These are phyloP conservation scores for Mythimna pallens DNA, from an alignment of 2,888 invertebrate species.

Conservation along the genomic window DNA sequence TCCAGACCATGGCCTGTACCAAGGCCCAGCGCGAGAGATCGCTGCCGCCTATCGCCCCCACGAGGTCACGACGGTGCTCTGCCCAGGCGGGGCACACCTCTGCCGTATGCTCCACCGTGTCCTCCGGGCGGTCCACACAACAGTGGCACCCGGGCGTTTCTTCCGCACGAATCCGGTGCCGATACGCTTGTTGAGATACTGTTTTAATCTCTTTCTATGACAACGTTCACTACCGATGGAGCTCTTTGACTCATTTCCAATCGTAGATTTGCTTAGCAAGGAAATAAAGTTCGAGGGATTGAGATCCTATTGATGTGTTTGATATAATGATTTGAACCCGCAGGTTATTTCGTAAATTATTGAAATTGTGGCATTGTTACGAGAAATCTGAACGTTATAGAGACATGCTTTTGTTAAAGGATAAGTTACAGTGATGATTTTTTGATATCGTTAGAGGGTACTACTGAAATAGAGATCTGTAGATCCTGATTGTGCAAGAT, in stretches of 20 bases:
- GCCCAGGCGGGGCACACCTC: too few species aligned
- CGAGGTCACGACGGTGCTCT: too few species aligned
- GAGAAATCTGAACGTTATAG: not conserved
- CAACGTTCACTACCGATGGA: constrained; percentile 33
- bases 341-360: constrained; percentile 28
- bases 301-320: constrained; percentile 28
- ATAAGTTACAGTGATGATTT: not conserved
- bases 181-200: constrained; percentile 26
- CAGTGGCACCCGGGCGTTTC: too few species aligned
- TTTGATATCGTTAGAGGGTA: not conserved
- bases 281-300: constrained; percentile 45
- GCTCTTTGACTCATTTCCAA: constrained; percentile 53
- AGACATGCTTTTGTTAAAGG: not conserved
- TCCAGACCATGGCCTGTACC: too few species aligned
- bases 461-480: fast-evolving
- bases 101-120: too few species aligned
- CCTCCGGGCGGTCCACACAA: too few species aligned
- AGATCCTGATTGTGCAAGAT: not conserved
- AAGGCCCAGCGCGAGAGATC: too few species aligned
- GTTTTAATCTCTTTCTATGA: constrained; percentile 2
- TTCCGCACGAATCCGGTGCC: too few species aligned
- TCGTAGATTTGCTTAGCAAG: constrained; percentile 46
- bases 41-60: too few species aligned
- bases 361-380: not conserved
- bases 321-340: constrained; percentile 28